Evolutionary conservation across 2,797 vertebrate genomes (phyloP).

Genomic region (Austrolebias charrua): DNA sequence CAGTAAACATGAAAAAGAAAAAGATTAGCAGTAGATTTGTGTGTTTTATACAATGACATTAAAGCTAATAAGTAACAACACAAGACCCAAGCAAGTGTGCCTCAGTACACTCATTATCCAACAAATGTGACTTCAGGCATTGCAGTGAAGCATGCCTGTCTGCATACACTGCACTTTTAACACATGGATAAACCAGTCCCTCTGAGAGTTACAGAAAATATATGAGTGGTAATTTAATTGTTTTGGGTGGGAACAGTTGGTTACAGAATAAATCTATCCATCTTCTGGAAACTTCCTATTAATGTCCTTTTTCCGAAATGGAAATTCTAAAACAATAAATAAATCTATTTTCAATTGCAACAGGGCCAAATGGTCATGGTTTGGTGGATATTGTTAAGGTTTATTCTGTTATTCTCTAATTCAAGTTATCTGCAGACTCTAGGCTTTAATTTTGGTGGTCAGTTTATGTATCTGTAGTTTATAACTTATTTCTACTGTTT

Average conservation of each 20-base stretch:
- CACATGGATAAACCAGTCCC: conserved; percentile 57
- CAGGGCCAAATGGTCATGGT: conserved; percentile 61
- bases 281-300: conserved; percentile 70
- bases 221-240: conserved; percentile 19
- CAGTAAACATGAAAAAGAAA: conserved; percentile 1
- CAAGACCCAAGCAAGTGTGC: conserved; percentile 9
- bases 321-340: conserved; percentile 29
- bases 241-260: conserved; percentile 16
- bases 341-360: conserved; percentile 82
- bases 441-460: no score
- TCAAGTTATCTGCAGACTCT: no score
- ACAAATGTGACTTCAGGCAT: conserved; percentile 44
- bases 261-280: conserved; percentile 52
- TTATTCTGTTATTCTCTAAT: no score
- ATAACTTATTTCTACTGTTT: no score
- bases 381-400: no score
- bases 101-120: conserved; percentile 13
- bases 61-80: conserved; percentile 9
- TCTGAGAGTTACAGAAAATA: conserved; percentile 26
- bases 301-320: conserved; percentile 82
- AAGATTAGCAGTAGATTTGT: background rate
- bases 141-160: conserved; percentile 30
- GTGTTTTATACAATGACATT: conserved; percentile 2
- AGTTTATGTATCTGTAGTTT: no score
- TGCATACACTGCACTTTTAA: conserved; percentile 52